Base-by-base conservation (phyloP, 2,113 vertebrate species). In the Sphyrna mokarran region DNA sequence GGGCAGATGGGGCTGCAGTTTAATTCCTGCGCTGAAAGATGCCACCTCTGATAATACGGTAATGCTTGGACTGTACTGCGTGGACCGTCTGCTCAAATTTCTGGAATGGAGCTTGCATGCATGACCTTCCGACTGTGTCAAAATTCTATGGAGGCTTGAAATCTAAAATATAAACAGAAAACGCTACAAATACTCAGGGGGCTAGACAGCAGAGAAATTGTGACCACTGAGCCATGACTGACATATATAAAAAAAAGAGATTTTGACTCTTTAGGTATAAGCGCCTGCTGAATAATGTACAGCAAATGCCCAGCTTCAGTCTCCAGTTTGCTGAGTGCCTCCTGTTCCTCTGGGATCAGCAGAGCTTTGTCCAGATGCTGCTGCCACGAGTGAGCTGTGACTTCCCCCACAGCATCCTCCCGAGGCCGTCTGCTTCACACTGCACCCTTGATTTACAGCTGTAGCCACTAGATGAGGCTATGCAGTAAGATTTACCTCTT, bases 381-480 rank as follows among this genome's bases (percentile, higher is more conserved):
- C 20, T 93, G 89, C 61, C 89, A 9, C n/a, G 33, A 66, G 20
- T 68, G 54, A 90, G 87, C 14, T 90, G 26, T 61, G 89, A 37
- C 61, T 20, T 40, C 20, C 61, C 37, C 18, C 37, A 83, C 76
- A 14, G n/a, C n/a, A 80, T 37, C 63, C 54, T 90, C 29, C 33
- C 54, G 23, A 85, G 23, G 22, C 10, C 61, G 14, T 61, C 87
- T n/a, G 58, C 54, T 63, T 14, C 54, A 63, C 63, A 76, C 26
- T 54, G 40, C 37, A 72, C 16, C 37, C 63, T 68, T 68, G 91
- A 94, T 94, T 94, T 94, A 94, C 37, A 69, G n/a, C 20, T 61
- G 10, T 66, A 69, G 26, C 94, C 94, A 72, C 94, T 95, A 76
- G 94, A 26, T 95, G 94, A 76, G 69, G 69, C 94, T 95, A 23